These are phyloP conservation scores for Poeciliopsis presidionis DNA, from an alignment of 2,797 vertebrate species.

Conservation along the genomic window DNA sequence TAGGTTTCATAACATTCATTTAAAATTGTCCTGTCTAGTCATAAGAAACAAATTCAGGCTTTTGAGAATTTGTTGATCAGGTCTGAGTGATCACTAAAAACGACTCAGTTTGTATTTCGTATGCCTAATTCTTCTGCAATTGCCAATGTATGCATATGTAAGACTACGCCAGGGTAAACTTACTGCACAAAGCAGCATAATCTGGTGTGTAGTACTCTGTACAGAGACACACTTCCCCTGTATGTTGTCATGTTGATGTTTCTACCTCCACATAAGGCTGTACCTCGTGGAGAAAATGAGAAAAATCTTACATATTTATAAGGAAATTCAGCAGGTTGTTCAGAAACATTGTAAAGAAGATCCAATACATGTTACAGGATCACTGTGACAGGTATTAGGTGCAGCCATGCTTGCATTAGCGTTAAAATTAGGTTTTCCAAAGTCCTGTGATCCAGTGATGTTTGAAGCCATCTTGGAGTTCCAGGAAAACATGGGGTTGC, in stretches of 20 bases:
- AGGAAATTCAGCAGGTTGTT: neutral
- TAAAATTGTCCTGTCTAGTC: neutral
- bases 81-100: neutral
- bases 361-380: neutral
- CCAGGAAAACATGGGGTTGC: neutral
- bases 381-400: neutral
- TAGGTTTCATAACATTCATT: neutral
- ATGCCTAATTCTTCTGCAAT: neutral
- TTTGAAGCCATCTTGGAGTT: neutral
- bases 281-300: neutral
- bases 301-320: neutral
- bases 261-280: neutral
- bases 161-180: neutral
- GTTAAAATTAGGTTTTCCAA: neutral
- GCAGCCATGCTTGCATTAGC: neutral
- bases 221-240: neutral
- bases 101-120: neutral
- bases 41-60: neutral
- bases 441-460: neutral
- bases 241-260: neutral
- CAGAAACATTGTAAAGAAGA: neutral
- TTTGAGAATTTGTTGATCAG: neutral
- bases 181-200: neutral
- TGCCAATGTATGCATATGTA: neutral
- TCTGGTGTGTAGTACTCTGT: neutral